phyloP scores from a whole-genome alignment of 2,797 vertebrate genomes.

The Okamejei kenojei region DNA sequence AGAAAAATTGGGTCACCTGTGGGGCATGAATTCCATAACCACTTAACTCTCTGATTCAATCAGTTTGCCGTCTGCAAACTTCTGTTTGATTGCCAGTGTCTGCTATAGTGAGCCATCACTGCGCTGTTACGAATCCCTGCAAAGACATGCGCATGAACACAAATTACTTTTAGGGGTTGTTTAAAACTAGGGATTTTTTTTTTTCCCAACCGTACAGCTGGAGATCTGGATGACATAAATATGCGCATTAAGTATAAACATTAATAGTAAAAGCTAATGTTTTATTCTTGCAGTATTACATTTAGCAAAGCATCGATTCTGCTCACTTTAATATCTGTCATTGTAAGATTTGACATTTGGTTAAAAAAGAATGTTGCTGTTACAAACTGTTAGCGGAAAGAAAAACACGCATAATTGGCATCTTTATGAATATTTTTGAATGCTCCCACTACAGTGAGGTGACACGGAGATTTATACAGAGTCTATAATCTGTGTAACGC shows the following conservation, averaged over 20 bases:
- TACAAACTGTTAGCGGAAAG: neutral
- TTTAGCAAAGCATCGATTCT: neutral
- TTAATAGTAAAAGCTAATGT: neutral
- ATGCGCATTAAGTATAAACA: neutral
- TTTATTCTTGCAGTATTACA: neutral
- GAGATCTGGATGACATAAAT: neutral
- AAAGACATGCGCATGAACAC: neutral
- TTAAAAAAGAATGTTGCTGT: neutral
- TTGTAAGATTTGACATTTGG: neutral
- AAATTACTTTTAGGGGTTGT: neutral
- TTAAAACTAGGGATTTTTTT: neutral
- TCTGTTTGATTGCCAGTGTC: neutral
- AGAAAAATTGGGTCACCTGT: neutral
- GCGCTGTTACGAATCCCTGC: neutral
- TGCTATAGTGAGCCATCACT: neutral
- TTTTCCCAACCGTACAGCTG: neutral
- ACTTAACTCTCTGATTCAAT: constrained; percentile 8
- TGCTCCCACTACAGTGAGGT: neutral
- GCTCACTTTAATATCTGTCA: constrained; percentile 1
- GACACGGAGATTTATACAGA: neutral
- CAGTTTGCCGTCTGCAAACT: neutral
- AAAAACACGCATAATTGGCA: neutral
- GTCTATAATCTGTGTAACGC: neutral
- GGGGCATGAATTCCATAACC: neutral
- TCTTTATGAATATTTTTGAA: constrained; percentile 12